Evolutionary conservation across 2,113 vertebrate species (phyloP).

Genomic region (Chionis minor): DNA sequence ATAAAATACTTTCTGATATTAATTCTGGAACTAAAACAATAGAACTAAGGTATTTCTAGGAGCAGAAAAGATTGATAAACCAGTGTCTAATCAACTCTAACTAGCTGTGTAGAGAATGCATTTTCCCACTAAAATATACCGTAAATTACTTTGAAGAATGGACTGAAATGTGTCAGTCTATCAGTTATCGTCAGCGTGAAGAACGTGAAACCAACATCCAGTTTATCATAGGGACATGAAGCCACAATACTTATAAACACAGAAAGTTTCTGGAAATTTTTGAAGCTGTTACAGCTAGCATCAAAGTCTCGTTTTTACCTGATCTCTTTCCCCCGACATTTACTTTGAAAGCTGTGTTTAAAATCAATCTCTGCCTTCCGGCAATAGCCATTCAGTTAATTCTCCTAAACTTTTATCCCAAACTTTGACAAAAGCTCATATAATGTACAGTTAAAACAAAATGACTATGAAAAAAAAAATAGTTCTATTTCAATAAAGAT

Average conservation of each 20-base stretch:
- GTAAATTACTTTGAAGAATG: neutral
- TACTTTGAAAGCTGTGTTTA: neutral
- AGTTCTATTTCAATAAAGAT: neutral
- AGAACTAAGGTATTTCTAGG: neutral
- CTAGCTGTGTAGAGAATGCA: neutral
- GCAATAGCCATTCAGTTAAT: neutral
- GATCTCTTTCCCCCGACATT: neutral
- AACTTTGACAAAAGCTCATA: neutral
- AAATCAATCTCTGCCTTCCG: neutral
- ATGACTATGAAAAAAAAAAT: neutral
- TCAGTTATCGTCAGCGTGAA: neutral
- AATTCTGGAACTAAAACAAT: neutral
- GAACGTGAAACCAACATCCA: neutral
- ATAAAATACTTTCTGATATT: neutral
- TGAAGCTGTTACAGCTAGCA: neutral
- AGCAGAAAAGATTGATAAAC: neutral
- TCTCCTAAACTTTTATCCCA: neutral
- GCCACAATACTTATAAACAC: neutral
- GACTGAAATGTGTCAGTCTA: neutral
- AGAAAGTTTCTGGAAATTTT: neutral
- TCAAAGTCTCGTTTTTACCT: neutral
- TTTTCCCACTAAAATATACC: neutral
- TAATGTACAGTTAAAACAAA: conserved; percentile 1
- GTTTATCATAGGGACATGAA: neutral
- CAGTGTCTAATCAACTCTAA: neutral